Evolutionary conservation across 1,140 invertebrate genomes (phyloP).

Genomic region (Watersipora subatra): DNA sequence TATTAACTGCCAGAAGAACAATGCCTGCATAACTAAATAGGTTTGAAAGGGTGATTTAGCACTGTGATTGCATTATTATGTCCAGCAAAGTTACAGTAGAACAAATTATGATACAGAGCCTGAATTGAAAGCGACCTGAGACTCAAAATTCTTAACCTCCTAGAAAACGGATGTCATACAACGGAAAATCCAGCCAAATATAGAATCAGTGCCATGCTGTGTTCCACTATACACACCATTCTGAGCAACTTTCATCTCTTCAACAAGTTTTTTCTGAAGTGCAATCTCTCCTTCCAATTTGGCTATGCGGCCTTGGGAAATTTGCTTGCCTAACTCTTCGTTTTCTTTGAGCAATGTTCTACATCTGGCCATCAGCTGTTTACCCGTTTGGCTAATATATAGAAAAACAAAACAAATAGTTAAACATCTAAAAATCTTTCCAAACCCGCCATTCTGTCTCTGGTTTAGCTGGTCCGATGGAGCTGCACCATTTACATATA

Average conservation of each 20-base stretch:
- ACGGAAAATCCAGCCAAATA: too few relatives aligned
- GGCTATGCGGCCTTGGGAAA: constrained; percentile 80
- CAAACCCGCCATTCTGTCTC: background rate
- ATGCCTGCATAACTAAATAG: too few relatives aligned
- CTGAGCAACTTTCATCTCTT: constrained; percentile 93
- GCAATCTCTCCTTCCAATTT: constrained; percentile 90
- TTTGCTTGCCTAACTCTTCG: constrained; percentile 89
- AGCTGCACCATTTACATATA: too few relatives aligned
- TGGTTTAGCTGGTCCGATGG: background rate
- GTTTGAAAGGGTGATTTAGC: too few relatives aligned
- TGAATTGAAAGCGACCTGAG: too few relatives aligned
- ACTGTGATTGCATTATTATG: too few relatives aligned
- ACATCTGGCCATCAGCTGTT: constrained; percentile 93
- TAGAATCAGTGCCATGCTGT: too few relatives aligned
- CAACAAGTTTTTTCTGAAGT: constrained; percentile 82
- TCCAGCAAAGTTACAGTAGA: too few relatives aligned
- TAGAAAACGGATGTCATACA: too few relatives aligned
- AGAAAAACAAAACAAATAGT: constrained; percentile 5
- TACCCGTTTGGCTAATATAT: constrained; percentile 61
- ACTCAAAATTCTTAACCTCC: too few relatives aligned
- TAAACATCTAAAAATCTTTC: constrained; percentile 11
- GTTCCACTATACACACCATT: constrained; percentile 56
- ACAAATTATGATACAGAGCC: too few relatives aligned
- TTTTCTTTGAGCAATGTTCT: constrained; percentile 92
- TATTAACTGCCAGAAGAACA: too few relatives aligned